These are phyloP conservation scores for Sylvicola fuscatus DNA, from an alignment of 2,888 invertebrate genomes.

Conservation along the genomic window DNA sequence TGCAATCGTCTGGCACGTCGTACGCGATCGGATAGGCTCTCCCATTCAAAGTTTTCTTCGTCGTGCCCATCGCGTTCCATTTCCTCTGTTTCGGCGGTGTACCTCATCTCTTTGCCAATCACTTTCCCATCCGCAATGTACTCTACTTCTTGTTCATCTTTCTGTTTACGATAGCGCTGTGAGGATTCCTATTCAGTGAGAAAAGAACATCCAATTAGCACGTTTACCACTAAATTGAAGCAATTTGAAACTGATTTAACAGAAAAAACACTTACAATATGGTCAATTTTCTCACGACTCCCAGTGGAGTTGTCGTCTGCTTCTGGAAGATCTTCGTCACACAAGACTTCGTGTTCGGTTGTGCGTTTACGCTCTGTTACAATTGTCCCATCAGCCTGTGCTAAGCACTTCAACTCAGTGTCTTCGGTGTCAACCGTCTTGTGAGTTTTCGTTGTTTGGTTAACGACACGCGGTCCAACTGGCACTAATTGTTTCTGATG, in stretches of 20 bases:
- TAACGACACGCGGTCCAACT: constrained; percentile 47
- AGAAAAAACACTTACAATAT: constrained; percentile 12
- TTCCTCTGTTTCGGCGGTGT: constrained; percentile 63
- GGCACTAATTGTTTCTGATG: constrained; percentile 39
- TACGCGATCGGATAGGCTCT: constrained; percentile 56
- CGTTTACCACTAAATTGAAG: background rate
- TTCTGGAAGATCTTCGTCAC: constrained; percentile 57
- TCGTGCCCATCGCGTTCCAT: constrained; percentile 45
- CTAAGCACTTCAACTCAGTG: constrained; percentile 51
- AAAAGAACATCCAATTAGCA: background rate
- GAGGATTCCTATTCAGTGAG: constrained; percentile 26
- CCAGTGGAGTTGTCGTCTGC: constrained; percentile 27
- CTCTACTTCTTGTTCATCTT: constrained; percentile 67
- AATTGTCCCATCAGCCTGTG: constrained; percentile 63
- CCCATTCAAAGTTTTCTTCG: constrained; percentile 51
- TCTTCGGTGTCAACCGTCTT: constrained; percentile 78
- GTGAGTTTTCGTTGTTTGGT: constrained; percentile 52
- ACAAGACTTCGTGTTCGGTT: constrained; percentile 65
- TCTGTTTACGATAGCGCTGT: constrained; percentile 45
- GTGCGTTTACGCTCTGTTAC: constrained; percentile 69
- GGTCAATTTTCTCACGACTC: constrained; percentile 19
- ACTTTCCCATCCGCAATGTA: constrained; percentile 64
- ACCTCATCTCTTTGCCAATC: constrained; percentile 60
- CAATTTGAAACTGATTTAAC: background rate
- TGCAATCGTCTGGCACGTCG: constrained; percentile 37